phyloP scores from a whole-genome alignment of 2,888 invertebrate genomes.

The Sarcophaga variegata region DNA sequence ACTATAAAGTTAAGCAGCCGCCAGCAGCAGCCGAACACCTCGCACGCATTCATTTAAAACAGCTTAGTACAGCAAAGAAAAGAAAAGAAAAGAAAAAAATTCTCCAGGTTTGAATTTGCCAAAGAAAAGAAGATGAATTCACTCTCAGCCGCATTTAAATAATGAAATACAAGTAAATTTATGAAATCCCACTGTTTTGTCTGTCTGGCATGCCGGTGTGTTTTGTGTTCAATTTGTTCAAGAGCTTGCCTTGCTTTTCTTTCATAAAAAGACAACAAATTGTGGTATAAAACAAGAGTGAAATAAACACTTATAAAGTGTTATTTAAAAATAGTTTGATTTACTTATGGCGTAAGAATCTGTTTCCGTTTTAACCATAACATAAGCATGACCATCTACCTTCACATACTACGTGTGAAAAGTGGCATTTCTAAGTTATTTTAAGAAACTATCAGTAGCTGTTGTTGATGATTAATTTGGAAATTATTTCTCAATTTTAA shows the following conservation, averaged over 20 bases:
- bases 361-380: conserved; percentile 29
- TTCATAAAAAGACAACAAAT: neutral
- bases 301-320: conserved; percentile 2
- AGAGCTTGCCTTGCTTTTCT: conserved; percentile 4
- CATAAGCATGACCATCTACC: too few species aligned
- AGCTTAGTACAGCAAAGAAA: neutral
- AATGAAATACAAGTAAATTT: too few species aligned
- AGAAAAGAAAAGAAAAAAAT: conserved; percentile 9
- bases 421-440: too few species aligned
- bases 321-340: conserved; percentile 11
- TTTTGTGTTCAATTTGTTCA: conserved; percentile 31
- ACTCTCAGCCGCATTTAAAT: neutral
- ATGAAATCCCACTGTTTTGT: too few species aligned
- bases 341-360: conserved; percentile 25
- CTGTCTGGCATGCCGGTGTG: neutral
- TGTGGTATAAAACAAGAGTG: too few species aligned
- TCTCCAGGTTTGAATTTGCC: conserved; percentile 52
- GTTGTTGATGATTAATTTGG: too few species aligned
- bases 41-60: conserved; percentile 23
- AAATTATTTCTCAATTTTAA: too few species aligned
- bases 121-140: conserved; percentile 41
- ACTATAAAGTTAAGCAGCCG: neutral
- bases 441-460: too few species aligned
- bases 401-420: too few species aligned
- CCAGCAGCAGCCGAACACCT: neutral